Evolutionary conservation across 2,888 invertebrate species (phyloP), one percentile per base, ranked within the genome.

Genomic region (Zygogramma bicolorata): DNA sequence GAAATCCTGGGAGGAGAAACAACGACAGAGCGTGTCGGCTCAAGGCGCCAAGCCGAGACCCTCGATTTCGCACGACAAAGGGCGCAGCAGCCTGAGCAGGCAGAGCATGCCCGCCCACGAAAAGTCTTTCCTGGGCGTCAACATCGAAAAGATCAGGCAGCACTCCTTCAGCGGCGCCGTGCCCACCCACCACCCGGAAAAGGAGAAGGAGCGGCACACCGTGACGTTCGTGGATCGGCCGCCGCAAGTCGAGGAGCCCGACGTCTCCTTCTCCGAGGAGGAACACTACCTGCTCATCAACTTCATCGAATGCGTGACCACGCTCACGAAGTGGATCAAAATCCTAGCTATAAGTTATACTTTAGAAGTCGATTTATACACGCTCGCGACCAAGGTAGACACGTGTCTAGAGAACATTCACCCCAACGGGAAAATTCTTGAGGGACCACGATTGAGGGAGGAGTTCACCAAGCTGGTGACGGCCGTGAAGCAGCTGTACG

Each of bases 1-100:
- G 70, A 94, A 94, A 85, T 90, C 93, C 0, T 96, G 96, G 96
- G 94, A 95, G 82, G 95, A 95, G 82, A 95, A 95, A 83, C 94
- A 95, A 83, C 89, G 91, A 13, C 90, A 90, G 87, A 89, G 89
- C 38, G 88, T 89, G 72, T 89, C 89, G 65, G 88, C 88, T 79
- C 88, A 82, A 84, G 89, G 74, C 82, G 77, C 80, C 2, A 89
- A 80, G 87, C 88, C 71, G 84, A 88, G 72, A 85, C 87, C 40
- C 6, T 87, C 86, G 3, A 46, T 63, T 10, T 63, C 85, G 3
- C 87, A 87, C 70, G 87, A 87, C 73, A 86, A 86, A 74, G 82
- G 81, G 3, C 84, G 83, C 76, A 86, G 80, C 75, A 88, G 84
- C 76, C 75, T 85, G 7, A 86, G 87, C 0, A 80, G 87, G 10